These are phyloP conservation scores for Agelas oroides DNA, from an alignment of 37 sponge, comb jelly and placozoan genomes.

Conservation along the genomic window DNA sequence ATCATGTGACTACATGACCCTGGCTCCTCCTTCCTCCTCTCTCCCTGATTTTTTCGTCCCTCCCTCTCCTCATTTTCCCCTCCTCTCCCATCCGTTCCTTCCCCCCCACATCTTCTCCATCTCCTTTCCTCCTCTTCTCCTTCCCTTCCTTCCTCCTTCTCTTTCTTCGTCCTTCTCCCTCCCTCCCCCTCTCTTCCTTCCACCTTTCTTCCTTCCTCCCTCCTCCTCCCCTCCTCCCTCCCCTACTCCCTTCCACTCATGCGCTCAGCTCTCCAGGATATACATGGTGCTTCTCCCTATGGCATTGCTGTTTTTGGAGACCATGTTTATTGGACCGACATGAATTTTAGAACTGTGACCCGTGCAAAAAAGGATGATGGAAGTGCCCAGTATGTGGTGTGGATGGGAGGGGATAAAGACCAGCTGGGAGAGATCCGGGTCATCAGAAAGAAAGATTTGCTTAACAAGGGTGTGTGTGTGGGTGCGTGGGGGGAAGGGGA, in stretches of 20 bases:
- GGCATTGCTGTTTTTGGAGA: conserved; percentile 64
- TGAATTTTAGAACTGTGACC: conserved; percentile 24
- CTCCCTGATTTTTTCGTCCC: no score
- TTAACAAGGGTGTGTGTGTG: no score
- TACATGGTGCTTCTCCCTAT: conserved; percentile 43
- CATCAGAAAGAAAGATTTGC: no score
- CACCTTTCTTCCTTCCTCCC: neutral
- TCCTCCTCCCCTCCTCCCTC: neutral
- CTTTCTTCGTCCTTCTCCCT: neutral
- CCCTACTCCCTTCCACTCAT: neutral
- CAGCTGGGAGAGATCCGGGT: no score
- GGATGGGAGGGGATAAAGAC: neutral
- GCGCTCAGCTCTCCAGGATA: neutral
- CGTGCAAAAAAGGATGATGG: conserved; percentile 5
- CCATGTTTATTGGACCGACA: conserved; percentile 84
- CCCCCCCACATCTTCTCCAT: no score
- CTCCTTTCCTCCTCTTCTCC: neutral
- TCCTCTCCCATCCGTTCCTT: no score
- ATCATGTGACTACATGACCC: no score
- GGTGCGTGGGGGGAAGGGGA: no score
- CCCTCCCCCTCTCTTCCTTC: neutral
- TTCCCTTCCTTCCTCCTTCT: neutral
- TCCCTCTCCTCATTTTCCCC: no score
- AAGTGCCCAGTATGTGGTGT: neutral
- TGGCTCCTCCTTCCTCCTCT: no score